phyloP scores from a whole-genome alignment of 1,140 invertebrate species.

The Penaeus chinensis region DNA sequence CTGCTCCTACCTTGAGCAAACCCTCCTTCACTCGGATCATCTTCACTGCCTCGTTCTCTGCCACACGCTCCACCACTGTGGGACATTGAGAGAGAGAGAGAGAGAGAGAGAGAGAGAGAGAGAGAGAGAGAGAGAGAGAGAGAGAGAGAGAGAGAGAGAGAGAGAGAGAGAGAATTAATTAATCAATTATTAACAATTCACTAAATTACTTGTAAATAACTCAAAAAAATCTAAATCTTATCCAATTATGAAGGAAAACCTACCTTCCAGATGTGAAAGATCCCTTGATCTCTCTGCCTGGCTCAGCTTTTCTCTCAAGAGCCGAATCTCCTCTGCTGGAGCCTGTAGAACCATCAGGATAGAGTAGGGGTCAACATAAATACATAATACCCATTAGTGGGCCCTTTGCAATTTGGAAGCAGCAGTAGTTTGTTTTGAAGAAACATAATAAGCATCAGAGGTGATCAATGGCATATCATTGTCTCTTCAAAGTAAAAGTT shows the following conservation, averaged over 20 bases:
- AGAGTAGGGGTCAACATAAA: background rate
- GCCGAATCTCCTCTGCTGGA: slow-evolving; percentile 68
- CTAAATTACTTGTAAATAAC: background rate
- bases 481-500: no score
- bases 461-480: no score
- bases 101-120: background rate
- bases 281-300: slow-evolving; percentile 71
- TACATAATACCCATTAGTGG: no score
- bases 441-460: no score
- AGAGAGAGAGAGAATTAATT: no score
- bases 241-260: slow-evolving; percentile 21
- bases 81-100: slow-evolving; percentile 67
- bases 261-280: slow-evolving; percentile 72
- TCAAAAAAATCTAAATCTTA: slow-evolving; percentile 6
- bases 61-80: slow-evolving; percentile 70
- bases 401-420: no score
- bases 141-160: no score
- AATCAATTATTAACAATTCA: background rate
- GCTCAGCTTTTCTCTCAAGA: slow-evolving; percentile 69
- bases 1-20: slow-evolving; percentile 70
- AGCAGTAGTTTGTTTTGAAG: no score
- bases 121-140: no score
- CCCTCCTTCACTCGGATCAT: slow-evolving; percentile 72
- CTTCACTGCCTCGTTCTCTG: slow-evolving; percentile 74
- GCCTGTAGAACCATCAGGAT: slow-evolving; percentile 53